phyloP scores from a whole-genome alignment of 2,797 vertebrate genomes.

The Gymnopithys bicolor region DNA sequence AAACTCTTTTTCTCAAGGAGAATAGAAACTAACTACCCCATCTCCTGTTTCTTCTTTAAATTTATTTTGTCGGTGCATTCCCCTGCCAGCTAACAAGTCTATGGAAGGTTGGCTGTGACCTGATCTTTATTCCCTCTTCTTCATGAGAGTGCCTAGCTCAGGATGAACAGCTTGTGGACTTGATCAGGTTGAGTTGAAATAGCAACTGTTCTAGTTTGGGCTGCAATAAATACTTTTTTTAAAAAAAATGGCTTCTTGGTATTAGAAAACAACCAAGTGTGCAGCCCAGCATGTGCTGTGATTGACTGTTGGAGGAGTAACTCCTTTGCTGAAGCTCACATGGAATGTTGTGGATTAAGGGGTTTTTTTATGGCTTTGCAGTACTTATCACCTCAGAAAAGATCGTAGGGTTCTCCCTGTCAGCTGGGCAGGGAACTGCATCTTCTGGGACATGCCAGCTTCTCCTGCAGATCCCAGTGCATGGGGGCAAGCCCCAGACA shows the following conservation, averaged over 20 bases:
- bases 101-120: not conserved
- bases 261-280: fast-evolving
- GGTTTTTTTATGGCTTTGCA: not conserved
- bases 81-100: not conserved
- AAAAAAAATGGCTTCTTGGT: not conserved
- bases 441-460: not conserved
- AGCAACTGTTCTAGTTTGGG: not conserved
- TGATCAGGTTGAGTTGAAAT: not conserved
- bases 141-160: not conserved
- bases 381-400: not conserved
- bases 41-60: not conserved
- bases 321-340: not conserved
- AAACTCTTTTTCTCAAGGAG: not conserved
- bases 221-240: not conserved
- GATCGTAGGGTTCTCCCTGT: not conserved
- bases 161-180: not conserved
- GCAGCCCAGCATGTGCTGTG: not conserved
- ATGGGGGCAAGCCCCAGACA: fast-evolving
- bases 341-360: not conserved
- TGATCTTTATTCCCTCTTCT: not conserved
- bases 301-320: not conserved
- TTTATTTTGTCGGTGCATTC: not conserved
- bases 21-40: not conserved
- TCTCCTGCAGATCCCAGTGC: not conserved
- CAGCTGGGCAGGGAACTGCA: not conserved